These are phyloP conservation scores for Aporophyla nigra DNA, from an alignment of 2,888 invertebrate genomes.

Conservation along the genomic window DNA sequence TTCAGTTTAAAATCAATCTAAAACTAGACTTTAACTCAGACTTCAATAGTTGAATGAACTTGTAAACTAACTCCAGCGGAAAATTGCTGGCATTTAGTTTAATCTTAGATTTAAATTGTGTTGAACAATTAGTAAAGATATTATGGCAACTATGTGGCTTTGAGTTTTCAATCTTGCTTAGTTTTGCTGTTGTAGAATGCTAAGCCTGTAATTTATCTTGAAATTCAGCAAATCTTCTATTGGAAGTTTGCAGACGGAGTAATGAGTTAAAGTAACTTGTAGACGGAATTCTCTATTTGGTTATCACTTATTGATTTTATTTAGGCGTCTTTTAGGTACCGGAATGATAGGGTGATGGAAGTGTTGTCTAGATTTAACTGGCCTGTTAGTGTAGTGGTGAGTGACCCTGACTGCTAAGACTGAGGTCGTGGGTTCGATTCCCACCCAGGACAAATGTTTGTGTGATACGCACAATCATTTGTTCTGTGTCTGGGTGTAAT, in stretches of 20 bases:
- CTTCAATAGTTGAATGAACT: conserved; percentile 58
- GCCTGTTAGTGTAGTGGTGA: no score
- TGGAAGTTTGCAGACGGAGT: conserved; percentile 24
- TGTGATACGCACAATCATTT: no score
- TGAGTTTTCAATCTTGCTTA: conserved; percentile 19
- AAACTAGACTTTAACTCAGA: conserved; percentile 43
- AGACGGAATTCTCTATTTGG: background rate
- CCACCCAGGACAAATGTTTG: no score
- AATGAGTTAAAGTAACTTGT: conserved; percentile 25
- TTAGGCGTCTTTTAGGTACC: background rate
- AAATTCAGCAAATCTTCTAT: conserved; percentile 14
- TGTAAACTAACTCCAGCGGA: conserved; percentile 46
- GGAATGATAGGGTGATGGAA: background rate
- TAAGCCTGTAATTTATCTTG: conserved; percentile 19
- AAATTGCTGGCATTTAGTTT: conserved; percentile 59
- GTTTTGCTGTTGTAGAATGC: conserved; percentile 22
- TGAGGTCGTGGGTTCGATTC: no score
- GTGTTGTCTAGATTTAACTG: no score
- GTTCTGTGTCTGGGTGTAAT: no score
- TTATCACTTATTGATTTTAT: conserved; percentile 3
- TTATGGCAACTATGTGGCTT: conserved; percentile 27
- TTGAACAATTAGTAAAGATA: conserved; percentile 35
- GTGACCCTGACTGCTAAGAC: no score
- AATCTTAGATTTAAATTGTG: conserved; percentile 57
- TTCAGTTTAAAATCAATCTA: conserved; percentile 63